phyloP scores from a whole-genome alignment of 1,140 invertebrate species.

The Cydia amplana region DNA sequence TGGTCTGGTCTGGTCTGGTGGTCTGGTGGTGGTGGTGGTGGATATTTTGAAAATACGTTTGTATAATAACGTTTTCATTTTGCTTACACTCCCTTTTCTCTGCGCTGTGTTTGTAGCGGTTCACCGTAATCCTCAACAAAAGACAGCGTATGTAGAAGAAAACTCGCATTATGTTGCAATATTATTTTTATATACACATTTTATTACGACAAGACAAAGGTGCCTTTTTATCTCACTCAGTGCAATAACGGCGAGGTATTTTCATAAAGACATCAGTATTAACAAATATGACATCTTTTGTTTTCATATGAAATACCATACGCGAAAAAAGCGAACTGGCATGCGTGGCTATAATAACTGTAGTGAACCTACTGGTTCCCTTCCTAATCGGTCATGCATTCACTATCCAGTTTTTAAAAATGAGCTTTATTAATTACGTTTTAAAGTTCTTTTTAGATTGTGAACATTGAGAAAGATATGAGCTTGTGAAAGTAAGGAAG shows the following conservation, averaged over 20 bases:
- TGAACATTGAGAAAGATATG: background rate
- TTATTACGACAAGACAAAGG: slow-evolving; percentile 3
- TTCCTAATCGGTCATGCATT: background rate
- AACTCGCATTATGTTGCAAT: background rate
- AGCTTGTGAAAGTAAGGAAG: background rate
- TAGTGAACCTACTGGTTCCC: background rate
- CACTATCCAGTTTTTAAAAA: background rate
- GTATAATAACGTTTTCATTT: no score
- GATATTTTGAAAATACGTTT: no score
- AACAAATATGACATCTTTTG: slow-evolving; percentile 21
- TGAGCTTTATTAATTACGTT: background rate
- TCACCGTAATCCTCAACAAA: background rate
- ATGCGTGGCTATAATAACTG: background rate
- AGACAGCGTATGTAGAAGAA: background rate
- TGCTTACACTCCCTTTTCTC: no score
- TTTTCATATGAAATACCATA: slow-evolving; percentile 32
- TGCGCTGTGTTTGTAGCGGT: background rate
- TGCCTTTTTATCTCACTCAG: background rate
- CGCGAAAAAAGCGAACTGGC: background rate
- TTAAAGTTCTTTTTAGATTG: background rate
- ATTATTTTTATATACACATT: background rate
- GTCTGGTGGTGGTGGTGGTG: no score
- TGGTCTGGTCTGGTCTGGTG: no score
- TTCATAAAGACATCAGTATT: slow-evolving; percentile 28
- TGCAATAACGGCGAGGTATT: background rate